A percentile compares a stretch with the other conserved stretches of the same genome.
Conservation (phyloP, 2,888 invertebrate species). For the Apamea crenata region DNA sequence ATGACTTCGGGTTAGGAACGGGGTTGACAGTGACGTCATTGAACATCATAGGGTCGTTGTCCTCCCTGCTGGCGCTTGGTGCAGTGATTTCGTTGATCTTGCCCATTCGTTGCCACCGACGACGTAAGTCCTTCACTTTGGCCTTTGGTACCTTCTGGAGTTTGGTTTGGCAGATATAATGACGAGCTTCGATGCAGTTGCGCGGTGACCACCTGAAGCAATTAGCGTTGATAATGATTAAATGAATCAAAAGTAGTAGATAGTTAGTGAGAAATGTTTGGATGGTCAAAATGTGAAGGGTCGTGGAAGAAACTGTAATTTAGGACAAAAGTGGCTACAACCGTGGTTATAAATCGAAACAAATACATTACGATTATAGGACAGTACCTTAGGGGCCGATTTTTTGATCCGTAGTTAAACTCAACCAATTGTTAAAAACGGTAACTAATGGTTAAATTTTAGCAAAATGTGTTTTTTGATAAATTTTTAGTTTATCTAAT, state of each 20-base stretch:
- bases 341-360: neutral
- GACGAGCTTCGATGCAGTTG: slow-evolving; percentile 91
- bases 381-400: neutral
- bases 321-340: neutral
- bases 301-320: neutral
- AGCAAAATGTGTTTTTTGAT: too few species aligned
- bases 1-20: slow-evolving; percentile 80
- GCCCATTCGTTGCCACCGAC: slow-evolving; percentile 88
- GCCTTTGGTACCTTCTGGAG: slow-evolving; percentile 87
- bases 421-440: too few species aligned
- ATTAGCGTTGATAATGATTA: slow-evolving; percentile 44
- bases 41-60: slow-evolving; percentile 78
- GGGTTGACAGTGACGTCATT: slow-evolving; percentile 84
- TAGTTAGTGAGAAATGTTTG: neutral
- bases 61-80: slow-evolving; percentile 82
- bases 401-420: too few species aligned
- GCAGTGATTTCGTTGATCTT: slow-evolving; percentile 90
- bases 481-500: too few species aligned
- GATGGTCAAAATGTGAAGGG: neutral
- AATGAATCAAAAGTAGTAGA: slow-evolving; percentile 3
- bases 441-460: too few species aligned
- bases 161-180: slow-evolving; percentile 93
- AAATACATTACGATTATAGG: slow-evolving; percentile 10
- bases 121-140: slow-evolving; percentile 85
- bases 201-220: slow-evolving; percentile 92